These are phyloP conservation scores for Chorisops tibialis DNA, from an alignment of 2,888 invertebrate genomes.

Conservation along the genomic window DNA sequence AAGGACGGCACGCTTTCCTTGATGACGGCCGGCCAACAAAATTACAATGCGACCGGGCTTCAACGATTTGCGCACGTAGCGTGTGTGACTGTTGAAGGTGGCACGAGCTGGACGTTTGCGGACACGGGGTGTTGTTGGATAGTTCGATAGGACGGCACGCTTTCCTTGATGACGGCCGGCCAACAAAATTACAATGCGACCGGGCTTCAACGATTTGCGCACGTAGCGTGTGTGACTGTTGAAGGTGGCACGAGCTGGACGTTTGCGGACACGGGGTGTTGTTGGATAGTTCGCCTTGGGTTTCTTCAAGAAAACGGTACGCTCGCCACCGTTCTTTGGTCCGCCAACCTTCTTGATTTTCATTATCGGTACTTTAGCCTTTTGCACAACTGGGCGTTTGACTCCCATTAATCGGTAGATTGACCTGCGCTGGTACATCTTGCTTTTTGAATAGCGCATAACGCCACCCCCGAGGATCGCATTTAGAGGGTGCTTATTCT, in stretches of 20 bases:
- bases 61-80: constrained; percentile 70
- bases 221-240: constrained; percentile 74
- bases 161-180: constrained; percentile 97
- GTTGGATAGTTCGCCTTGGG: constrained; percentile 79
- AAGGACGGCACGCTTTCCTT: constrained; percentile 97
- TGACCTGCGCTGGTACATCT: constrained; percentile 57
- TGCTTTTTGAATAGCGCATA: constrained; percentile 70
- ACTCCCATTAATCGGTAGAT: constrained; percentile 74
- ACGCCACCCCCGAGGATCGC: constrained; percentile 85
- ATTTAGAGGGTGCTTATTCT: constrained; percentile 62
- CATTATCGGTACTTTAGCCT: constrained; percentile 64
- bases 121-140: constrained; percentile 76
- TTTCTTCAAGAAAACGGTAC: constrained; percentile 76
- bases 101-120: constrained; percentile 69
- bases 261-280: constrained; percentile 67
- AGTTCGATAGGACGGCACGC: constrained; percentile 88
- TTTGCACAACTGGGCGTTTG: constrained; percentile 66
- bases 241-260: constrained; percentile 72
- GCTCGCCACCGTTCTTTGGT: constrained; percentile 92
- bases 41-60: constrained; percentile 91
- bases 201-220: constrained; percentile 77
- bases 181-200: constrained; percentile 88
- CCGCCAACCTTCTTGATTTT: constrained; percentile 87
- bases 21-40: constrained; percentile 90
- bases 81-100: constrained; percentile 74